Evolutionary conservation across 2,113 vertebrate genomes (phyloP), one percentile per base, ranked within the genome.

Genomic region (Pangasianodon gigas): DNA sequence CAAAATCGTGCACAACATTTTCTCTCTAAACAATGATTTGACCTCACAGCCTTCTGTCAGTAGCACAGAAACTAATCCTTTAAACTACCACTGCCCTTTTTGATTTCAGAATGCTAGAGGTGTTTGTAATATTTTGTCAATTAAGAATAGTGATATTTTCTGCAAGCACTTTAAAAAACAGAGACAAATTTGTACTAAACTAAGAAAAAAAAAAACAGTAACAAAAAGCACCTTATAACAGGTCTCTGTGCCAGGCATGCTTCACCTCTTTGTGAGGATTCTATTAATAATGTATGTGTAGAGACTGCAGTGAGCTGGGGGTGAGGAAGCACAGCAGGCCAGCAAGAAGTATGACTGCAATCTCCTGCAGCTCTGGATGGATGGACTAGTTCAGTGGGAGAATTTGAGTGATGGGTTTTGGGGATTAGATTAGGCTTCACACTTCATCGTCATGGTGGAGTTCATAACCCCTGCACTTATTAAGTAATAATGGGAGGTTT

Each of bases 251-350:
- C 44, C 81, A 83, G 19, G 32, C 65, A 89, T 14, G 65, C 81
- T 69, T 90, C 81, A 75, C 19, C 85, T 84, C 29, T 90, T 77
- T 90, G 86, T 86, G 87, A 86, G 86, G 89, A 52, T 88, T 90
- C 44, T 86, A 92, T 93, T 92, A 92, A 93, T 93, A 91, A 91
- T 93, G 91, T 89, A 93, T 91, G 92, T 89, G 51, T 86, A 87
- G 86, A 88, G 67, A 91, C 89, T 90, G 91, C 91, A 92, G 85
- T 87, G 74, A 87, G 90, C 79, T 69, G 89, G 37, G 52, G 88
- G 41, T 91, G 60, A 48, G 77, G 80, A 77, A 84, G 87, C 84
- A 85, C 48, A 54, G 87, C 85, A 84, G 60, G 69, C 87, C 88
- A 91, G 21, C 32, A 46, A 87, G 86, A 92, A 89, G 86, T 91